Base-by-base conservation (phyloP, 1,140 invertebrate genomes). In the Aleiodes sp. region DNA sequence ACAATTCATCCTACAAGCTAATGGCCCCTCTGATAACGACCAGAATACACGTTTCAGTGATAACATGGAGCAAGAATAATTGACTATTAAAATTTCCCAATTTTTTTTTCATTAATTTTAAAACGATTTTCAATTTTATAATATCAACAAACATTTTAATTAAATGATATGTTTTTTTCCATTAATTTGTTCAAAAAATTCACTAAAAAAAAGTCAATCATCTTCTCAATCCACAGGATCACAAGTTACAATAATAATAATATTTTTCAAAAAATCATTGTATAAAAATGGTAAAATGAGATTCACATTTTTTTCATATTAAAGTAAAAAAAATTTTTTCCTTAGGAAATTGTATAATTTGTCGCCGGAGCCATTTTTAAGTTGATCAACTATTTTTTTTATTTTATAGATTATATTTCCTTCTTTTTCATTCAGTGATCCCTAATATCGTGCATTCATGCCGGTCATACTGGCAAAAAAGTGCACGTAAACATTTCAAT, bases 321-420 rank as follows among this genome's bases (percentile, higher is more conserved):
- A 35, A 67, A 67, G 21, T 59, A 67, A 21, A 67, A 63, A 68
- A 43, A 31, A 41, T 60, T 56, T 24, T 59, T n/a, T n/a, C n/a
- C 21, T 35, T 56, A 57, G 37, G 43, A 39, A 26, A 24, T 28
- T 16, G 43, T 31, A 24, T 29, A 14, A 31, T 33, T 29, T 19
- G 41, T 56, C 26, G 21, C 43, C 16, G 39, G 62, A 64, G 29
- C 12, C 26, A 31, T 59, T 56, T 56, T 21, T 52, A 56, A 59
- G 12, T 59, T 31, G 29, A 16, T 31, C 43, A 46, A 52, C 33
- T 65, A 31, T 52, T 65, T 24, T 9, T 7, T 21, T 24, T 52
- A 21, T 8, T 52, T 16, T 52, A 1, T 12, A 24, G 10, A 52
- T 52, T 52, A n/a, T 24, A 16, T 52, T 52, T 26, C 10, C 7